Evolutionary conservation across 1,140 invertebrate species (phyloP), one percentile per base, ranked within the genome.

Genomic region (Ylistrum balloti): DNA sequence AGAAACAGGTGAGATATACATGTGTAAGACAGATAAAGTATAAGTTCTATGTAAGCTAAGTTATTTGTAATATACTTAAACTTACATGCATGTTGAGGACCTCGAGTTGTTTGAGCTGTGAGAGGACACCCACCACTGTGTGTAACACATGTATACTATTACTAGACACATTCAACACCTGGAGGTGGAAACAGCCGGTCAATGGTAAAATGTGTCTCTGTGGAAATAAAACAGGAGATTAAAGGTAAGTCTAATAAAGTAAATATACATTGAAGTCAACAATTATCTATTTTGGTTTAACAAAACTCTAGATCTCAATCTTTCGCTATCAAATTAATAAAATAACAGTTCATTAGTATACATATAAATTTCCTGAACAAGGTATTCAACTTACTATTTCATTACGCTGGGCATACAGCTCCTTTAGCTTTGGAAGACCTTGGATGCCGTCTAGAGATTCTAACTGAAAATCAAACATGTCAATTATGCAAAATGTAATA

Each of bases 331-430:
- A n/a, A n/a, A n/a, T n/a, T n/a, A n/a, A n/a, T n/a, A n/a, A n/a
- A n/a, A n/a, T n/a, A n/a, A n/a, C n/a, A n/a, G n/a, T n/a, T n/a
- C n/a, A n/a, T n/a, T n/a, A n/a, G n/a, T n/a, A n/a, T n/a, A n/a
- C n/a, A n/a, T 28, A 33, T 20, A 20, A 11, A 9, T 56, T 41
- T 28, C 5, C 28, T 38, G 35, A 5, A 13, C 35, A 38, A 13
- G 35, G 35, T 13, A 41, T 35, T 20, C 90, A 85, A 91, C 93
- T 92, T 94, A 95, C 95, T 45, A 95, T 88, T 86, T 93, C 89
- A 93, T 96, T 96, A 88, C 94, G 92, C 56, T 95, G 95, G n/a
- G 91, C 93, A 91, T 94, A 93, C 13, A 96, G 91, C 91, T 96
- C 95, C 87, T 92, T 92, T 15, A 96, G 91, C 88, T 91, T 93